Base-by-base conservation (phyloP, 2,888 invertebrate genomes). In the Agrochola macilenta region DNA sequence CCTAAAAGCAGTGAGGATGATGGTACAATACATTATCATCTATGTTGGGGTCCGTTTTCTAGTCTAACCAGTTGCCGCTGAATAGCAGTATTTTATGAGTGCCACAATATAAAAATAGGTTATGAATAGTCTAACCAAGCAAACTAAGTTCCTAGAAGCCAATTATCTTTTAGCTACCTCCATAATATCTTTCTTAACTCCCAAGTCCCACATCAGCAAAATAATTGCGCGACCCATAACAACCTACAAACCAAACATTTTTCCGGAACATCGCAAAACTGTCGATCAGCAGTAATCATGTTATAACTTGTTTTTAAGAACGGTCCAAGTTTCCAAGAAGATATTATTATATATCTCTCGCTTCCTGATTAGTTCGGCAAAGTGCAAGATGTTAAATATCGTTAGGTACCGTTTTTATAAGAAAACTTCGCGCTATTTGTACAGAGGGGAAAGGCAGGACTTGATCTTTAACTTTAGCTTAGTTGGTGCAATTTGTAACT, bases 271-370 rank as follows among this genome's bases (percentile, higher is more conserved):
- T 85, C 82, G 78, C 84, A 64, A 79, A 85, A 86, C 85, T 85
- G 85, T 86, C 85, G 79, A 83, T 85, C 85, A 83, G 66, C 77
- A 69, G 74, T 85, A 85, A 86, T 86, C 70, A 79, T 75, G 83
- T 86, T 86, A 85, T 83, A 83, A 83, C 79, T 85, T 86, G 85
- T 86, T 86, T 84, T 86, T 86, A 83, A 85, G 84, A 84, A 75
- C 74, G 72, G 12, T 46, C 70, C 70, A 81, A 85, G 78, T 86
- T 86, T 77, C 86, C 61, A 85, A 81, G 80, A 76, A 87, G 78
- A 85, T 87, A 85, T 87, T 87, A 79, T 87, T 87, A 82, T 75
- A 82, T 77, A 79, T 82, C 69, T 82, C 74, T 75, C 39, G 81
- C 74, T 87, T 86, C 77, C 86, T 86, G 80, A 87, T 87, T 86